phyloP scores from a whole-genome alignment of 1,140 invertebrate species.

The Teleopsis dalmanni region DNA sequence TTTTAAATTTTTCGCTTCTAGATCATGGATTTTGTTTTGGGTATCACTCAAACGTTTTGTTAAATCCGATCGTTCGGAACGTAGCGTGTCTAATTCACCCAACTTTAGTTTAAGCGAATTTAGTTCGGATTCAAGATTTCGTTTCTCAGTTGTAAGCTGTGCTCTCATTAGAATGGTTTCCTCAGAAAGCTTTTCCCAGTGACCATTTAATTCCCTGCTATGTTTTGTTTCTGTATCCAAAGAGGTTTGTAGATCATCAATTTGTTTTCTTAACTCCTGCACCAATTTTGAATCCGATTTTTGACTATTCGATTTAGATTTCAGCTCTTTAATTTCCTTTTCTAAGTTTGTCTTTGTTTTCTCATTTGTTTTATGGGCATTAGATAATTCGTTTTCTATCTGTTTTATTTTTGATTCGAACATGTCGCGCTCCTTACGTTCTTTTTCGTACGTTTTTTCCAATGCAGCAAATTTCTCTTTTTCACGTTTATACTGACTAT shows the following conservation, averaged over 20 bases:
- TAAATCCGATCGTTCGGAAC: slow-evolving; percentile 35
- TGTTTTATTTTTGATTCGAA: slow-evolving; percentile 31
- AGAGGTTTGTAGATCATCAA: slow-evolving; percentile 54
- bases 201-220: slow-evolving; percentile 69
- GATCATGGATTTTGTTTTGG: slow-evolving; percentile 52
- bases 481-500: slow-evolving; percentile 30
- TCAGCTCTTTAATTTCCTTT: slow-evolving; percentile 50
- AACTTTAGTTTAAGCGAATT: slow-evolving; percentile 29
- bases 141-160: slow-evolving; percentile 67
- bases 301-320: slow-evolving; percentile 47
- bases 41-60: slow-evolving; percentile 60
- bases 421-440: slow-evolving; percentile 45
- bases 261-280: slow-evolving; percentile 56
- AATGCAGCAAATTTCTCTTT: slow-evolving; percentile 54
- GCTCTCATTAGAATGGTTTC: slow-evolving; percentile 73
- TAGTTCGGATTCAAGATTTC: slow-evolving; percentile 51
- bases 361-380: slow-evolving; percentile 46
- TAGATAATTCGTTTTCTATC: slow-evolving; percentile 48
- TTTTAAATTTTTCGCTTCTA: slow-evolving; percentile 31
- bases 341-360: slow-evolving; percentile 45
- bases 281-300: slow-evolving; percentile 49
- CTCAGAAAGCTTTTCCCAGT: slow-evolving; percentile 75
- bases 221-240: slow-evolving; percentile 60
- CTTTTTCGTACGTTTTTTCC: slow-evolving; percentile 59
- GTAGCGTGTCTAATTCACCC: slow-evolving; percentile 30